A percentile compares a stretch with the other conserved stretches of the same genome.
phyloP scores from a whole-genome alignment of 2,888 invertebrate genomes.

The Amblyjoppa fuscipennis region DNA sequence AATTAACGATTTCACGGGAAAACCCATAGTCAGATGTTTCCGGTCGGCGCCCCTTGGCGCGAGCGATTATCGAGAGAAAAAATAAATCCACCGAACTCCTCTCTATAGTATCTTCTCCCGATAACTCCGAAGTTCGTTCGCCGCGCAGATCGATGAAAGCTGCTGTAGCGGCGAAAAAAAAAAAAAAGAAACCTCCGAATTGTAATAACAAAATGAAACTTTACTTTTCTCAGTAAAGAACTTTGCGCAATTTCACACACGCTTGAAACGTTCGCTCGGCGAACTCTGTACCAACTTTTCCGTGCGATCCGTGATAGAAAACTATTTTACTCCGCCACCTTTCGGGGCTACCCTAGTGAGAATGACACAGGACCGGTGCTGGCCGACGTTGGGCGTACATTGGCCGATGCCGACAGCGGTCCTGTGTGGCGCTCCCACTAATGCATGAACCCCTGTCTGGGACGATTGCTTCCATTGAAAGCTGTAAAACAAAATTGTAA shows the following conservation, averaged over 20 bases:
- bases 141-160: neutral
- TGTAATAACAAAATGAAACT: neutral
- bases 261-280: neutral
- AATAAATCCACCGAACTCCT: neutral
- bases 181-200: neutral
- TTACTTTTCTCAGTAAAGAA: neutral
- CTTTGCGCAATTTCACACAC: too few relatives aligned
- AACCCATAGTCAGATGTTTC: neutral
- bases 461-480: too few relatives aligned
- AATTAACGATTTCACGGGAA: constrained; percentile 2
- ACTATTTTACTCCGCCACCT: neutral
- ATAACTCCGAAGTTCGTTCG: neutral
- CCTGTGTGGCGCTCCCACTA: neutral
- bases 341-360: too few relatives aligned
- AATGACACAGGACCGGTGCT: too few relatives aligned
- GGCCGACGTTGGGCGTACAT: too few relatives aligned
- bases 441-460: too few relatives aligned
- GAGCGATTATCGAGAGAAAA: constrained; percentile 14
- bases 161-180: too few relatives aligned
- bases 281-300: neutral
- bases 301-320: too few relatives aligned
- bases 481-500: too few relatives aligned
- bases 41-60: neutral
- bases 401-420: neutral
- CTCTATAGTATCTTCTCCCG: neutral